A percentile compares a stretch with the other conserved stretches of the same genome.
phyloP scores from a whole-genome alignment of 2,888 invertebrate genomes.

The Ypsolopha sequella region DNA sequence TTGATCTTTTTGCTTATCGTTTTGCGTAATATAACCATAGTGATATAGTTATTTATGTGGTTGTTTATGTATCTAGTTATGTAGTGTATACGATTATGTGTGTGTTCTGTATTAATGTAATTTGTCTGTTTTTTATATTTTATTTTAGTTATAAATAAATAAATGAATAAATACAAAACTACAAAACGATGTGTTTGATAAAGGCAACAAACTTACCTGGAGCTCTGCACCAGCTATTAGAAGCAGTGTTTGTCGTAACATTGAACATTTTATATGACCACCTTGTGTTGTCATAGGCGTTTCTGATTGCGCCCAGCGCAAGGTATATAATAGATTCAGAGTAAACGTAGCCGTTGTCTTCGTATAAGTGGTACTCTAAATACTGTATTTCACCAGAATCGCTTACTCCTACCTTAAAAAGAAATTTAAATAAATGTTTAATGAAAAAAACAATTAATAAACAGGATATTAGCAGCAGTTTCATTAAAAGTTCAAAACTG shows the following conservation, averaged over 20 bases:
- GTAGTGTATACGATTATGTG: background rate
- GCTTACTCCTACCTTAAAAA: slow-evolving; percentile 59
- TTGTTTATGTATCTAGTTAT: background rate
- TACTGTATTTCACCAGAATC: slow-evolving; percentile 76
- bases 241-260: slow-evolving; percentile 72
- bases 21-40: background rate
- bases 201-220: slow-evolving; percentile 69
- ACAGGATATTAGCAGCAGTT: background rate
- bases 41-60: background rate
- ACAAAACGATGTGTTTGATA: no score
- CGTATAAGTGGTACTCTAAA: slow-evolving; percentile 65
- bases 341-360: slow-evolving; percentile 63
- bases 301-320: slow-evolving; percentile 43
- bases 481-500: no score
- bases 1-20: no score
- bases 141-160: no score
- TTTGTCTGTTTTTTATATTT: no score
- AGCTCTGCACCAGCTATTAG: slow-evolving; percentile 74
- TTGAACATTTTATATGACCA: slow-evolving; percentile 48
- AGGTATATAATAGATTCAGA: slow-evolving; percentile 61
- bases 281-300: slow-evolving; percentile 72
- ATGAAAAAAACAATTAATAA: background rate
- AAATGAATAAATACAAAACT: no score
- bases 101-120: background rate
- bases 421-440: background rate